These are phyloP conservation scores for Polypterus senegalus DNA, from an alignment of 2,113 vertebrate species.

Conservation along the genomic window DNA sequence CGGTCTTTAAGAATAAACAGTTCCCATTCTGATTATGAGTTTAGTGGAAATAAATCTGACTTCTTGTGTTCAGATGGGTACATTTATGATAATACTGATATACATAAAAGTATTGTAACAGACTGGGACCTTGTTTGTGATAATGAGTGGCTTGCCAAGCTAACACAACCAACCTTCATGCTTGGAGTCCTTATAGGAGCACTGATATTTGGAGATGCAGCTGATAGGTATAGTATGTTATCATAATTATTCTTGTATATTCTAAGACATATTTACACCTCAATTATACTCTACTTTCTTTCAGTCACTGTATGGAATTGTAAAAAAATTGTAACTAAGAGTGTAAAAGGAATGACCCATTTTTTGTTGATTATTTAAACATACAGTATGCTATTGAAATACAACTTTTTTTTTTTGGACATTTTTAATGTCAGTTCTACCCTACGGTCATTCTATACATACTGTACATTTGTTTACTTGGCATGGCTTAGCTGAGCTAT, in stretches of 20 bases:
- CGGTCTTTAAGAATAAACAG: constrained; percentile 40
- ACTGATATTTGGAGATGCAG: constrained; percentile 72
- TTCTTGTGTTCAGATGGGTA: constrained; percentile 55
- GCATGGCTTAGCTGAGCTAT: too few species aligned
- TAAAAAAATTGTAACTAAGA: too few species aligned
- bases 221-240: constrained; percentile 64
- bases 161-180: constrained; percentile 83
- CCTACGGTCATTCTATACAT: constrained; percentile 16
- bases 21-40: constrained; percentile 42
- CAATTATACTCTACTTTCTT: too few species aligned
- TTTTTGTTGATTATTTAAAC: constrained; percentile 20
- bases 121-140: constrained; percentile 85
- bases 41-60: constrained; percentile 54
- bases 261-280: too few species aligned
- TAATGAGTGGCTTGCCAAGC: constrained; percentile 68
- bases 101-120: constrained; percentile 69
- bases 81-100: constrained; percentile 60
- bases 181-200: constrained; percentile 78
- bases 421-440: constrained; percentile 17
- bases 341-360: too few species aligned
- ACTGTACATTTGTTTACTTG: constrained; percentile 3
- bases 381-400: constrained; percentile 16
- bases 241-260: too few species aligned
- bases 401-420: constrained; percentile 20
- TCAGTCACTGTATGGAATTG: too few species aligned